These are phyloP conservation scores for Coleophora flavipennella DNA, from an alignment of 2,888 invertebrate species.

Conservation along the genomic window DNA sequence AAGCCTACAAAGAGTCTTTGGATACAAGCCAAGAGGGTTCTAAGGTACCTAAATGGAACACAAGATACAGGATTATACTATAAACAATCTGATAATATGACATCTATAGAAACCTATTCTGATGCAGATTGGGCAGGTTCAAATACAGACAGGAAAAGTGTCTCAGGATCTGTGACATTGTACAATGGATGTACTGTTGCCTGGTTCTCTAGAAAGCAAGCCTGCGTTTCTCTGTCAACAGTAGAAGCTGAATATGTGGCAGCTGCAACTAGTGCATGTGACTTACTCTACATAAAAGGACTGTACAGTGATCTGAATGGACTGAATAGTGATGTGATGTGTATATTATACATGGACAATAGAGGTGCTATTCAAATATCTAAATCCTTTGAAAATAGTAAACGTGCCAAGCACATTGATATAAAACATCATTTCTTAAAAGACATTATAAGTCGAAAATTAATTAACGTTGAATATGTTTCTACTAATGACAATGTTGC, in stretches of 20 bases:
- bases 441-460: neutral
- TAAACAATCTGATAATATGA: neutral
- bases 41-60: constrained; percentile 3
- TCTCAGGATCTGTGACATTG: constrained; percentile 2
- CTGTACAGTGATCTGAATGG: constrained; percentile 1
- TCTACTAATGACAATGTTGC: neutral
- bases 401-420: neutral
- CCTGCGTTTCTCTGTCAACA: constrained; percentile 6
- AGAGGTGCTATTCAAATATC: neutral
- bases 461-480: neutral
- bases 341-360: neutral
- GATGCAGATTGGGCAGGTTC: constrained; percentile 9
- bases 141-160: constrained; percentile 2
- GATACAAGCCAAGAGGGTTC: constrained; percentile 3
- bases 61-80: neutral
- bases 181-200: constrained; percentile 1
- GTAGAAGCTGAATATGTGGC: constrained; percentile 7
- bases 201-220: constrained; percentile 8
- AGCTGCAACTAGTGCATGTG: constrained; percentile 1
- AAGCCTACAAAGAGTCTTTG: constrained; percentile 1
- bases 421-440: constrained; percentile 1
- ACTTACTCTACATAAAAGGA: constrained; percentile 1
- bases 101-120: constrained; percentile 3
- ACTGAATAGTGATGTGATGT: neutral
- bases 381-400: constrained; percentile 1